These are phyloP conservation scores for Epinotia ramella DNA, from an alignment of 2,888 invertebrate species.

Conservation along the genomic window DNA sequence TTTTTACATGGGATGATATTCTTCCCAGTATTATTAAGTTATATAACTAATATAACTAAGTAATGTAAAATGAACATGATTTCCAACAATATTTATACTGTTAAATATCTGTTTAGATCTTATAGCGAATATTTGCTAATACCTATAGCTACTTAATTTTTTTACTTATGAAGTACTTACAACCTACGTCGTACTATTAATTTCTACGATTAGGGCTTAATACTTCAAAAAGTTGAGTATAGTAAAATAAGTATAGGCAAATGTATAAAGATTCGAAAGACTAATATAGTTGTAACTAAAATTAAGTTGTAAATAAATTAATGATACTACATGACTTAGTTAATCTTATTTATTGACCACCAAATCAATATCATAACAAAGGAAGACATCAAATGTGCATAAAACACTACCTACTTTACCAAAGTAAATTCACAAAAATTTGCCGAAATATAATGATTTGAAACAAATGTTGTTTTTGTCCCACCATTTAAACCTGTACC, in stretches of 20 bases:
- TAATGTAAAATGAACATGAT: conserved; percentile 56
- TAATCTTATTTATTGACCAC: conserved; percentile 32
- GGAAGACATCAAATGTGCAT: conserved; percentile 38
- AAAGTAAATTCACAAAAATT: background rate
- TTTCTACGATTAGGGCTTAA: background rate
- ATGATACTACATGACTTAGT: conserved; percentile 39
- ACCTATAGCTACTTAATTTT: too few relatives aligned
- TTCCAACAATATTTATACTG: conserved; percentile 8
- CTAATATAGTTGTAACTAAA: conserved; percentile 1
- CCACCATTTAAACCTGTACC: too few relatives aligned
- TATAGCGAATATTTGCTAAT: background rate
- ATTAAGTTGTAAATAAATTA: conserved; percentile 35
- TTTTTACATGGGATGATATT: conserved; percentile 96
- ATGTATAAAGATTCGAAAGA: conserved; percentile 12
- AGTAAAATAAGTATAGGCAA: background rate
- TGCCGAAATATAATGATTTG: too few relatives aligned
- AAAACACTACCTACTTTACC: conserved; percentile 8
- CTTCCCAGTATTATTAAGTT: conserved; percentile 95
- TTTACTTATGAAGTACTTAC: too few relatives aligned
- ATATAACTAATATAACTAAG: conserved; percentile 80
- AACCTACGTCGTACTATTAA: conserved; percentile 5
- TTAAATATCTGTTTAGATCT: conserved; percentile 22
- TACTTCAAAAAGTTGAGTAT: too few relatives aligned
- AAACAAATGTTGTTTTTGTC: too few relatives aligned
- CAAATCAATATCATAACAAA: conserved; percentile 25